Conservation (phyloP, 2,888 invertebrate species). For the Camptogramma bilineatum region DNA sequence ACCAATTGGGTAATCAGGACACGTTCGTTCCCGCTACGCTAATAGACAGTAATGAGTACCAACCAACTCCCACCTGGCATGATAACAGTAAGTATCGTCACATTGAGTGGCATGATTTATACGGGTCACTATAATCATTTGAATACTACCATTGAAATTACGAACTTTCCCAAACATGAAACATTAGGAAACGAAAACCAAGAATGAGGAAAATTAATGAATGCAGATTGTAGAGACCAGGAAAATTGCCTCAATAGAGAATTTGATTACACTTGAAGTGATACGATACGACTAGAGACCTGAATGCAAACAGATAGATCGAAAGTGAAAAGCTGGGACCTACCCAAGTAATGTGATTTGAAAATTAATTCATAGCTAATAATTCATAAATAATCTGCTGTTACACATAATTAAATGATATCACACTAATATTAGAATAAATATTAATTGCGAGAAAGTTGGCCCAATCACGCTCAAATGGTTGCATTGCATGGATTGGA, state of each 20-base stretch:
- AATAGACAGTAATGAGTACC: slow-evolving; percentile 72
- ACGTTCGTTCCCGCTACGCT: slow-evolving; percentile 69
- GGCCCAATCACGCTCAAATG: no score
- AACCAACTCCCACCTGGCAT: slow-evolving; percentile 62
- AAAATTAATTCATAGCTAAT: no score
- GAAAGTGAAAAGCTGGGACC: no score
- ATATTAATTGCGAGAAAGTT: no score
- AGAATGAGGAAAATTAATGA: slow-evolving; percentile 1
- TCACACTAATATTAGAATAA: no score
- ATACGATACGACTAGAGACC: no score
- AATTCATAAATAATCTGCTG: no score
- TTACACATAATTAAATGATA: no score
- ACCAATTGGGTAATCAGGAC: slow-evolving; percentile 60
- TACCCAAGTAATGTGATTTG: no score
- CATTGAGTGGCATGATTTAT: slow-evolving; percentile 34
- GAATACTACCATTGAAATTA: not conserved
- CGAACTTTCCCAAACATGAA: not conserved
- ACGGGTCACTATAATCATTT: no score
- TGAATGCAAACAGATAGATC: not conserved
- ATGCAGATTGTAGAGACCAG: slow-evolving; percentile 1
- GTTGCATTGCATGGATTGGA: no score
- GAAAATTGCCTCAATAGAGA: slow-evolving; percentile 8
- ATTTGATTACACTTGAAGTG: slow-evolving; percentile 4
- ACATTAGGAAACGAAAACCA: not conserved
- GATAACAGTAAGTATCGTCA: slow-evolving; percentile 60